phyloP scores from a whole-genome alignment of 1,140 invertebrate genomes.

The Hesperophylax magnus region DNA sequence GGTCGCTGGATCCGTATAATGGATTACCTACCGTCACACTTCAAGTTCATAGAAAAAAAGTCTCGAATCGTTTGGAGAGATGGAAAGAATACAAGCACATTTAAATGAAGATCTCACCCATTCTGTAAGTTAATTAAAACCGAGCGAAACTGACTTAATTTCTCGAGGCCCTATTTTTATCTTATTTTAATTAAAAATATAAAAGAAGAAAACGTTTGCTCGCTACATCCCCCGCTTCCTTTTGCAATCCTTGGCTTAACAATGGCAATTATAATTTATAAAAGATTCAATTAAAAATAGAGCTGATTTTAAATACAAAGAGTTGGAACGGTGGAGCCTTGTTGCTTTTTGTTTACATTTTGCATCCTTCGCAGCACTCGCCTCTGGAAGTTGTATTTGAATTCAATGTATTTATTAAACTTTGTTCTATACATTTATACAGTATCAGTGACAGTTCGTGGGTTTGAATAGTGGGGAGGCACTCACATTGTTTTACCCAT shows the following conservation, averaged over 20 bases:
- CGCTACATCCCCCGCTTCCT: not conserved
- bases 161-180: slow-evolving; percentile 35
- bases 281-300: slow-evolving; percentile 22
- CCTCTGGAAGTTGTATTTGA: not conserved
- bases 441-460: too few species aligned
- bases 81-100: slow-evolving; percentile 4
- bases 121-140: slow-evolving; percentile 37
- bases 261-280: slow-evolving; percentile 24
- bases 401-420: too few species aligned
- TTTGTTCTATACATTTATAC: too few species aligned
- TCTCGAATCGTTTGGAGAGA: not conserved
- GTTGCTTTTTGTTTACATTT: not conserved
- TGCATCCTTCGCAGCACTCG: not conserved
- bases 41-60: slow-evolving; percentile 11
- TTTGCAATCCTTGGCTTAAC: slow-evolving; percentile 19
- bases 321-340: not conserved
- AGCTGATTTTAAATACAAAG: slow-evolving; percentile 14
- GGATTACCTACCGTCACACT: slow-evolving; percentile 28
- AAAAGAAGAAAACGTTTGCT: slow-evolving; percentile 11
- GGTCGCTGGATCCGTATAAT: not conserved
- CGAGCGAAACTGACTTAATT: slow-evolving; percentile 35
- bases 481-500: too few species aligned
- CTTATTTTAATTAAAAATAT: slow-evolving; percentile 16
- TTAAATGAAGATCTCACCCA: slow-evolving; percentile 4
- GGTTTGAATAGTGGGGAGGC: too few species aligned